A percentile compares a stretch with the other conserved stretches of the same genome.
These are phyloP conservation scores for Lophochroa leadbeateri DNA, from an alignment of 2,113 vertebrate genomes.

Conservation along the genomic window DNA sequence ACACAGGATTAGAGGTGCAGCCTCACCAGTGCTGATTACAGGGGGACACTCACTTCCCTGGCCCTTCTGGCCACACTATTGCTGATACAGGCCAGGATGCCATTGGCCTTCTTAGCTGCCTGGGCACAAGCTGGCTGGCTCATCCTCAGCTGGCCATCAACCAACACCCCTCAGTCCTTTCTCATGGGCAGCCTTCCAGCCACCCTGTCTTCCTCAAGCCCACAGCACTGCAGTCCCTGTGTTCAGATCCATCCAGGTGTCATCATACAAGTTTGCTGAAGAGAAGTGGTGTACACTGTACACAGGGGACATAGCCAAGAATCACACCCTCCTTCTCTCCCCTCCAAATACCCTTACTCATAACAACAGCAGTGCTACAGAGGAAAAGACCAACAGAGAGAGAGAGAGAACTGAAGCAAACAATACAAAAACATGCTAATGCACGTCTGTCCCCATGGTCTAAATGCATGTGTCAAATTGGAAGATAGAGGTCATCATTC, in stretches of 20 bases:
- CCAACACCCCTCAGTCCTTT: neutral
- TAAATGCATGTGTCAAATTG: neutral
- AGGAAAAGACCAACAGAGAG: neutral
- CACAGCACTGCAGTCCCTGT: neutral
- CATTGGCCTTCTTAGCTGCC: neutral
- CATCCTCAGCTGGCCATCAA: fast-evolving
- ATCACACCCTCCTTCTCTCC: neutral
- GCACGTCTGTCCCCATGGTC: fast-evolving
- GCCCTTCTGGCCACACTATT: neutral
- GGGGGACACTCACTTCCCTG: neutral
- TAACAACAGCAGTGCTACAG: neutral
- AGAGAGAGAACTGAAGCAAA: neutral
- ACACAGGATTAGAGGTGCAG: fast-evolving
- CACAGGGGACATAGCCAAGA: neutral
- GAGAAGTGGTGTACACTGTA: fast-evolving
- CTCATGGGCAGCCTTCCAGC: neutral
- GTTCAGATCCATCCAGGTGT: neutral
- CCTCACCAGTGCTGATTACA: neutral
- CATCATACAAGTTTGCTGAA: neutral
- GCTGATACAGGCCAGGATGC: neutral
- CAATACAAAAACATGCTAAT: neutral
- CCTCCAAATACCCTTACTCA: neutral
- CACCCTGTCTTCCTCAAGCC: neutral
- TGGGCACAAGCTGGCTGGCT: neutral
- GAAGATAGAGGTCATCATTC: neutral